phyloP scores from a whole-genome alignment of 2,888 invertebrate species.

The Standfussiana lucernea region DNA sequence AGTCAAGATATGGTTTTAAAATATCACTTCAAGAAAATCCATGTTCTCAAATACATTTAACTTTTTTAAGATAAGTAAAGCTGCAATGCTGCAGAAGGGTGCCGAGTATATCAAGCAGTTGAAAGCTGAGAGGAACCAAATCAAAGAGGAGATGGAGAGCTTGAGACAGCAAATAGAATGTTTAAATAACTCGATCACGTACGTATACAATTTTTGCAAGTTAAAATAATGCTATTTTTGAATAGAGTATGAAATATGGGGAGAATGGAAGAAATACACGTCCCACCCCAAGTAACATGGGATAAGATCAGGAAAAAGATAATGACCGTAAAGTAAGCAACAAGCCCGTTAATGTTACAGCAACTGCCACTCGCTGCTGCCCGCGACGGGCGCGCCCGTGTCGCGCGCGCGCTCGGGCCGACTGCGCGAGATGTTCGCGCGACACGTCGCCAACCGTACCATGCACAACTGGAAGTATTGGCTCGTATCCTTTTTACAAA shows the following conservation, averaged over 20 bases:
- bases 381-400: conserved; percentile 98
- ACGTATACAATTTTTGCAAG: conserved; percentile 58
- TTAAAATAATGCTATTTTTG: too few species aligned
- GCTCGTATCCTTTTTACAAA: conserved; percentile 95
- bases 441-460: conserved; percentile 96
- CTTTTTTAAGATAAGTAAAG: conserved; percentile 94
- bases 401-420: conserved; percentile 97
- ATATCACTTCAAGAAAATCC: too few species aligned
- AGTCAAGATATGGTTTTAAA: not conserved
- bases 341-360: conserved; percentile 87
- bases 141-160: conserved; percentile 97
- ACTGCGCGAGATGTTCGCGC: conserved; percentile 98
- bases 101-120: conserved; percentile 98
- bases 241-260: too few species aligned
- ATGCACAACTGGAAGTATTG: conserved; percentile 99
- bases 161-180: conserved; percentile 97
- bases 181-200: conserved; percentile 97
- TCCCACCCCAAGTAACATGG: not conserved
- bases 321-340: not conserved
- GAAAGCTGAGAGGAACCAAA: conserved; percentile 95
- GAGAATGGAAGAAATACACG: too few species aligned
- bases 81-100: conserved; percentile 98
- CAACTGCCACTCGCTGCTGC: conserved; percentile 97
- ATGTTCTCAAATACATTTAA: not conserved
- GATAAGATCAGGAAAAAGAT: not conserved